These are phyloP conservation scores for Botia almorhae DNA, from an alignment of 2,797 vertebrate genomes.

Conservation along the genomic window DNA sequence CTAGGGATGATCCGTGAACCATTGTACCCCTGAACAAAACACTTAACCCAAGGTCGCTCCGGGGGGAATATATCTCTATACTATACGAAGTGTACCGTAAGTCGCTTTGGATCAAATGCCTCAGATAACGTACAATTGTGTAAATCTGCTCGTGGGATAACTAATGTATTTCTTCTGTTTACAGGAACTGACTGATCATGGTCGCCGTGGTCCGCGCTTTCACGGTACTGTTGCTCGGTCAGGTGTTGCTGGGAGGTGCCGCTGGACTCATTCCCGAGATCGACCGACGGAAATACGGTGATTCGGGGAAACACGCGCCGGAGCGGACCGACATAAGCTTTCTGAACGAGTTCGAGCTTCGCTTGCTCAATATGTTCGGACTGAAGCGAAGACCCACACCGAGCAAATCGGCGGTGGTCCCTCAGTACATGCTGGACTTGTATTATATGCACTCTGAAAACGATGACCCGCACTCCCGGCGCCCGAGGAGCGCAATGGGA, in stretches of 20 bases:
- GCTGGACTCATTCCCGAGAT: constrained; percentile 94
- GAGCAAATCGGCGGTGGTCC: constrained; percentile 89
- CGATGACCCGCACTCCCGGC: constrained; percentile 83
- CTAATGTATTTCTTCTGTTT: constrained; percentile 63
- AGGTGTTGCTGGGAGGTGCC: constrained; percentile 93
- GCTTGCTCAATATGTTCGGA: constrained; percentile 96
- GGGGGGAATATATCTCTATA: not conserved
- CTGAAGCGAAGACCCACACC: constrained; percentile 92
- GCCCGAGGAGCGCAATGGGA: constrained; percentile 80
- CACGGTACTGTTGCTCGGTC: constrained; percentile 96
- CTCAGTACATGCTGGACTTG: constrained; percentile 96
- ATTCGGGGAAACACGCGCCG: constrained; percentile 84
- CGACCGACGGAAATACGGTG: constrained; percentile 87
- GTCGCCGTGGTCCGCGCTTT: constrained; percentile 93
- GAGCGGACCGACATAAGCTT: constrained; percentile 85
- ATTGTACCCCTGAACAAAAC: constrained; percentile 29
- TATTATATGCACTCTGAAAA: constrained; percentile 90
- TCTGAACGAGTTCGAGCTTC: constrained; percentile 92
- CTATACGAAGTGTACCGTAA: not conserved
- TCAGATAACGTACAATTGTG: not conserved
- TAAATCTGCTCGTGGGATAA: not conserved
- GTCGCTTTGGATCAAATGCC: not conserved
- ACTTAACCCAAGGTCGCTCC: constrained; percentile 17
- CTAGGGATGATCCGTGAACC: constrained; percentile 18
- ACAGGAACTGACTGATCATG: constrained; percentile 95